These are phyloP conservation scores for Marisa cornuarietis DNA, from an alignment of 1,140 invertebrate genomes.

Conservation along the genomic window DNA sequence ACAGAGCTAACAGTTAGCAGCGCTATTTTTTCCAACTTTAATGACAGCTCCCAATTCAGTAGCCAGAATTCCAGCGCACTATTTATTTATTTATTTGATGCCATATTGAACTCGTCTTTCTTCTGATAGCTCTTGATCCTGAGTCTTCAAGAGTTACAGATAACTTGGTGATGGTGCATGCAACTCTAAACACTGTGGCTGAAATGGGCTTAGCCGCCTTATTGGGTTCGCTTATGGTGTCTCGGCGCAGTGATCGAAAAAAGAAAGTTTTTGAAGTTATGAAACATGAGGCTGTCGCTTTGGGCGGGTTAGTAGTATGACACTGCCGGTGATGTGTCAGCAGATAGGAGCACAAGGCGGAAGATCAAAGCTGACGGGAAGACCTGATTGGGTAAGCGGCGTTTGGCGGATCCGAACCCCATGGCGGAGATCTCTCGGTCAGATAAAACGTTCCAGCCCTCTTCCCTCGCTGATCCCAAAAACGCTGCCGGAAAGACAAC, in stretches of 20 bases:
- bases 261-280: conserved; percentile 4
- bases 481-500: neutral
- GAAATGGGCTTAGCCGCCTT: too few relatives aligned
- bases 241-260: conserved; percentile 5
- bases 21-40: too few relatives aligned
- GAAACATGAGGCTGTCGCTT: neutral
- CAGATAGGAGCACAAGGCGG: conserved; percentile 18
- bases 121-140: neutral
- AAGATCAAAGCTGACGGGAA: conserved; percentile 13
- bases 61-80: neutral
- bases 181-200: too few relatives aligned
- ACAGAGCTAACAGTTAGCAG: too few relatives aligned
- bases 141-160: too few relatives aligned
- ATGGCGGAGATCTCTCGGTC: neutral
- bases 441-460: neutral
- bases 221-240: neutral
- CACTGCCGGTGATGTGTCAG: neutral
- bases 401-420: neutral
- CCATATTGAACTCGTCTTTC: neutral
- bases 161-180: too few relatives aligned
- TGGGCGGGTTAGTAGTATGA: conserved; percentile 1
- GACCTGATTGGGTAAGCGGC: neutral
- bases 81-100: conserved; percentile 5
- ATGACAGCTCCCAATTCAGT: too few relatives aligned
- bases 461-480: neutral